A percentile compares a stretch with the other conserved stretches of the same genome.
Conservation (phyloP, 2,888 invertebrate species). For the Agrotis exclamationis region DNA sequence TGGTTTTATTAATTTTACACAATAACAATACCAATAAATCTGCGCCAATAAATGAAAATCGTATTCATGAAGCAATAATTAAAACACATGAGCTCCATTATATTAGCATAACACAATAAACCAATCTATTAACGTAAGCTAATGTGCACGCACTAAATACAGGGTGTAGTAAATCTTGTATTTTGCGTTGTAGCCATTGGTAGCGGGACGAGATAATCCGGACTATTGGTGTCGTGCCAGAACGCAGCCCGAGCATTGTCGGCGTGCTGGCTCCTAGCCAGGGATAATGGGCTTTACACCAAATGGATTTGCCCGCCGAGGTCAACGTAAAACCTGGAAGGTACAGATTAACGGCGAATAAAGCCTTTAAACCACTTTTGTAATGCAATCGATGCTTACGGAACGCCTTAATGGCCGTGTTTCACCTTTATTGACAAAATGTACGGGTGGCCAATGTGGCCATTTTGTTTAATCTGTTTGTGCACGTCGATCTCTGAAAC, state of each 20-base stretch:
- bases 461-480: not conserved
- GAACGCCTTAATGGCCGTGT: slow-evolving; percentile 16
- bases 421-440: slow-evolving; percentile 21
- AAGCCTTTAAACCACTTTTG: slow-evolving; percentile 54
- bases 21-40: slow-evolving; percentile 14
- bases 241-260: slow-evolving; percentile 75
- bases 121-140: slow-evolving; percentile 56
- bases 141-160: slow-evolving; percentile 65
- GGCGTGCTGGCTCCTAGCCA: slow-evolving; percentile 81
- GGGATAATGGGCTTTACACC: slow-evolving; percentile 77
- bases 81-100: slow-evolving; percentile 28
- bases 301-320: slow-evolving; percentile 75
- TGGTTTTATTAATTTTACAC: slow-evolving; percentile 17
- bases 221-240: slow-evolving; percentile 83
- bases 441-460: not conserved
- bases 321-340: slow-evolving; percentile 68
- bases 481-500: too few species aligned
- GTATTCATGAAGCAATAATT: slow-evolving; percentile 20
- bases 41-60: slow-evolving; percentile 5
- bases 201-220: slow-evolving; percentile 79
- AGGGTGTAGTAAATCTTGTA: slow-evolving; percentile 69
- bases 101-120: slow-evolving; percentile 53
- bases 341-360: slow-evolving; percentile 68
- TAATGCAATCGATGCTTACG: slow-evolving; percentile 50
- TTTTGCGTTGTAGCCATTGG: slow-evolving; percentile 70